Base-by-base conservation (phyloP, 2,113 vertebrate species). In the Benitochromis conjunctus region DNA sequence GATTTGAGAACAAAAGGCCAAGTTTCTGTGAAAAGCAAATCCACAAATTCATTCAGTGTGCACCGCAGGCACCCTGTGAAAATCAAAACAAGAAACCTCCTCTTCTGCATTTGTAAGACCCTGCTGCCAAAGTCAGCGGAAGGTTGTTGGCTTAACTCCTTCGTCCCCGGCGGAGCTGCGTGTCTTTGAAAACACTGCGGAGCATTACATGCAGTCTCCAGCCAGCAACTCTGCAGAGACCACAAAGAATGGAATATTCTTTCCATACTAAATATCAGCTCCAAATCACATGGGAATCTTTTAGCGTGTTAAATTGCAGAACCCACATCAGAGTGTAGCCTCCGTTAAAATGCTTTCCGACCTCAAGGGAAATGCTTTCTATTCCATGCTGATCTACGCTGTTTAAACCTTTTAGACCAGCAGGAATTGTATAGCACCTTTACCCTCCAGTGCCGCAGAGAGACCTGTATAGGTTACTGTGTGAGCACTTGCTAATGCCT, bases 281-380 rank as follows among this genome's bases (percentile, higher is more conserved):
- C 26, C 14, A 43, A 85, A 69, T 86, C 91, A 86, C 71, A 3
- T 79, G 85, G 90, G 90, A 76, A 84, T 86, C 9, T 84, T 87
- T 89, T 46, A 89, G 64, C 82, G 92, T 53, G 43, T 89, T 79
- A 87, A 92, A 88, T 77, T 89, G 88, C 88, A 60, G 82, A 88
- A 66, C 36, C 76, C 79, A 76, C 91, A 90, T 86, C 69, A 89
- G 74, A 89, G 83, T 54, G 81, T 41, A 78, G 56, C 80, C 36
- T 80, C 82, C 56, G 86, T 91, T 92, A 89, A 91, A 91, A 92
- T 89, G 88, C 58, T 91, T 90, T 87, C 85, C 85, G 29, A 86
- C 88, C 93, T 88, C 91, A 83, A 80, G 86, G 86, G 92, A 87
- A 84, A 88, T 24, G 7, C 55, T 79, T 82, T 84, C 89, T 85